Base-by-base conservation (phyloP, 2,888 invertebrate species). In the Marasmarcha lunaedactyla region DNA sequence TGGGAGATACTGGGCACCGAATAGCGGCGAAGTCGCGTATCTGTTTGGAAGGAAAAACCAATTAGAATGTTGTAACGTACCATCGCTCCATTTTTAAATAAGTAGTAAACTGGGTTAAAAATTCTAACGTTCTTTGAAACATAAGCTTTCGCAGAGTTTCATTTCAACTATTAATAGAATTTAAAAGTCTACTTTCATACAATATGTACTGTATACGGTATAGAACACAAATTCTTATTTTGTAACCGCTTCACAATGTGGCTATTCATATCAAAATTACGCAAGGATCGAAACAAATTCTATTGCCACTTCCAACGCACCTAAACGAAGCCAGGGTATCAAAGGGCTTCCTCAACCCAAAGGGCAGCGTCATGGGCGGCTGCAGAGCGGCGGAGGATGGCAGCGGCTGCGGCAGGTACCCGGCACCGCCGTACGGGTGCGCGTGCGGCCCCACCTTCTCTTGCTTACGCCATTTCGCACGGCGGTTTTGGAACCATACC, bases 401-500 rank as follows among this genome's bases (percentile, higher is more conserved):
- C 37, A 88, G 81, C 36, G 86, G 86, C 37, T 85, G 86, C 37
- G 89, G 87, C 48, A 93, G 65, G 68, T 93, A 94, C 1, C 93
- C 9, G 9, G 5, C 5, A 4, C 33, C 93, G 68, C 91, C 93
- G 85, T 94, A 95, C 0, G 95, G 95, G 65, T 95, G 95, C 3
- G 90, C 93, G 68, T 93, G 92, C 0, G 95, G 95, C 13, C 95
- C 95, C 46, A 95, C 95, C 84, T 94, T 95, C 71, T 95, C 95
- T 60, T 94, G 94, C 62, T 95, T 95, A 25, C 95, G 87, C 95
- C 95, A 95, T 73, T 95, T 95, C 39, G 95, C 95, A 11, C 95
- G 87, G 15, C 95, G 87, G 71, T 95, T 95, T 87, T 95, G 95
- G 74, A 95, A 95, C 95, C 95, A 95, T 12, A 95, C 95, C 95